Evolutionary conservation across 2,113 vertebrate species (phyloP), one percentile per base, ranked within the genome.

Genomic region (Clupea harengus): DNA sequence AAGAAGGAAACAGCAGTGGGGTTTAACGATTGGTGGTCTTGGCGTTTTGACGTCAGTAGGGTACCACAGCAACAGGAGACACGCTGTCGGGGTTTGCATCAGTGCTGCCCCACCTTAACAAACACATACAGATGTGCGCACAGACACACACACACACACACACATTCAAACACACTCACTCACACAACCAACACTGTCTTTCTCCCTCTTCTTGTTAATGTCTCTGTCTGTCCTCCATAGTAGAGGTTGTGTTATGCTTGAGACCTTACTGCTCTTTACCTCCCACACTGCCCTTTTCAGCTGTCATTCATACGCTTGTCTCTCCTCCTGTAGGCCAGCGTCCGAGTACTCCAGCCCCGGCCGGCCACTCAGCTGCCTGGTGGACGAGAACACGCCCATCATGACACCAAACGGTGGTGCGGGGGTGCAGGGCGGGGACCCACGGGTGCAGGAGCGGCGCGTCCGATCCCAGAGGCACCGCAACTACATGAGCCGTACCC

Each of bases 401-500:
- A 91, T 94, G 72, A 97, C 95, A 89, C 97, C 97, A 0, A 98
- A 99, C 2, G 98, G 98, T 13, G 98, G 98, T 39, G 96, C 94
- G 0, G 95, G 95, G 18, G 94, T 96, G 83, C 96, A 97, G 83
- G 92, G 94, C 0, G 93, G 93, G 0, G 94, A 99, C 84, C 97
- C 97, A 54, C 95, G 97, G 20, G 93, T 95, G 85, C 96, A 97
- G 0, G 98, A 99, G 93, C 96, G 97, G 84, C 96, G 97, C 82
- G 97, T 98, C 28, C 95, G 98, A 45, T 99, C 98, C 0, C 98
- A 99, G 89, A 94, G 98, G 90, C 98, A 99, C 92, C 95, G 98
- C 89, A 99, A 99, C 94, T 99, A 99, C 92, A 99, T 99, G 98
- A 99, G 98, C 95, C 96, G 98, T 88, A 99, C 98, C 54, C 98